Evolutionary conservation across 2,113 vertebrate species (phyloP).

Genomic region (Carettochelys insculpta): DNA sequence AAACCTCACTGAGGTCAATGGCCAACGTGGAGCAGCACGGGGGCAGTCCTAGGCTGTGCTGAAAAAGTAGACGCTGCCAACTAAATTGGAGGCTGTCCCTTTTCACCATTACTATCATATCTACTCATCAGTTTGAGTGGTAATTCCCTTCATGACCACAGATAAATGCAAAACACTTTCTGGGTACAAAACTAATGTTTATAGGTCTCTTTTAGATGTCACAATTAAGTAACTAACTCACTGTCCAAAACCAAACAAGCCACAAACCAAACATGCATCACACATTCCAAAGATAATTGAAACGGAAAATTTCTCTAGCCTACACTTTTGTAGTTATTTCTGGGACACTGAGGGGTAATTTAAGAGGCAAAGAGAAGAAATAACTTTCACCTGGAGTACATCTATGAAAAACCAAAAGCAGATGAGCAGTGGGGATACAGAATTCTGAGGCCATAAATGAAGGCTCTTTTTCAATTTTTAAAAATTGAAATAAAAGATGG

Average conservation of each 20-base stretch:
- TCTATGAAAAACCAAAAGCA: background rate
- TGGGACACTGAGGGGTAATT: constrained; percentile 2
- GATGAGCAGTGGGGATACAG: background rate
- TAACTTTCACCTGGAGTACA: constrained; percentile 1
- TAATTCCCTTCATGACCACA: background rate
- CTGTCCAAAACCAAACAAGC: background rate
- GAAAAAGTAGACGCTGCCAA: background rate
- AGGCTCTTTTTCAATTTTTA: background rate
- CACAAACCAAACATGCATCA: background rate
- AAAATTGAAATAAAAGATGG: background rate
- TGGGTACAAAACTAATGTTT: background rate
- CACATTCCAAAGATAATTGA: constrained; percentile 3
- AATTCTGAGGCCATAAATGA: constrained; percentile 32
- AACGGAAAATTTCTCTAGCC: background rate
- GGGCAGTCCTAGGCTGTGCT: background rate
- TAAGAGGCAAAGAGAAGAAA: constrained; percentile 13
- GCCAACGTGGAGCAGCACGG: background rate
- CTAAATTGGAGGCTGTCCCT: background rate
- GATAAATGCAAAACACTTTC: background rate
- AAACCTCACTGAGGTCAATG: background rate
- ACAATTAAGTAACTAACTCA: background rate
- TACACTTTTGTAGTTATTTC: background rate
- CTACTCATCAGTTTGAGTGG: background rate
- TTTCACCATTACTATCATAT: background rate
- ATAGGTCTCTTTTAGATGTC: background rate